Percentiles rank a stretch among this genome's conserved stretches.
These are phyloP conservation scores for Paraescarpia echinospica DNA, from an alignment of 1,140 invertebrate species.

Conservation along the genomic window DNA sequence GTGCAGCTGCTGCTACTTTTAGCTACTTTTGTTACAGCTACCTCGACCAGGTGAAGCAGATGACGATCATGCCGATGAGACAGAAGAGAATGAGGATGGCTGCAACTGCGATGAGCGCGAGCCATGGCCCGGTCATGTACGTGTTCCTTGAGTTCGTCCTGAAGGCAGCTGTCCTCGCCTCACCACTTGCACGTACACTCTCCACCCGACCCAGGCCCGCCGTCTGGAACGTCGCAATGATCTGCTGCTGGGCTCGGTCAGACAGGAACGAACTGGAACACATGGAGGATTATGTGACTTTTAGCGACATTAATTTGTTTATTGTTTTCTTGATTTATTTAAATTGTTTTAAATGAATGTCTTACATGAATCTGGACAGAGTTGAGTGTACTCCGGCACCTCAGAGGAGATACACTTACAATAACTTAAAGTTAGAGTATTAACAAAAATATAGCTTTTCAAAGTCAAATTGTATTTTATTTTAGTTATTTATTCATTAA, in stretches of 20 bases:
- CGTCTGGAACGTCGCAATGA: background rate
- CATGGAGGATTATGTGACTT: background rate
- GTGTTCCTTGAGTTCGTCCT: constrained; percentile 5
- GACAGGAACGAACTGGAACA: background rate
- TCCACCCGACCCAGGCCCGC: background rate
- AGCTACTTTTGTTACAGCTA: constrained; percentile 59
- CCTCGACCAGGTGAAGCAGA: constrained; percentile 90
- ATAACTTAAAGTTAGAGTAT: too few relatives aligned
- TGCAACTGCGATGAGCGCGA: constrained; percentile 81
- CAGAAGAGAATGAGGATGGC: constrained; percentile 83
- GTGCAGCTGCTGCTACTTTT: too few relatives aligned
- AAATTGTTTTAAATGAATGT: too few relatives aligned
- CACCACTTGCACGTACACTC: background rate
- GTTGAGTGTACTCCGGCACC: too few relatives aligned
- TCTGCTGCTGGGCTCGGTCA: background rate
- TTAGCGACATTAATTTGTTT: too few relatives aligned
- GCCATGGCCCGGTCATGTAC: constrained; percentile 72
- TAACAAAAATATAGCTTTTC: too few relatives aligned
- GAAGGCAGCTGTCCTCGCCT: background rate
- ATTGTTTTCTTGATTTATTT: too few relatives aligned
- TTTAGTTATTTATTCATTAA: too few relatives aligned
- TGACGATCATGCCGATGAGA: constrained; percentile 83
- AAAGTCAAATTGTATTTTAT: too few relatives aligned
- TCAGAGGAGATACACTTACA: too few relatives aligned
- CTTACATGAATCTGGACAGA: too few relatives aligned